These are phyloP conservation scores for Drosophila parvula DNA, from an alignment of 1,140 invertebrate genomes.

Conservation along the genomic window DNA sequence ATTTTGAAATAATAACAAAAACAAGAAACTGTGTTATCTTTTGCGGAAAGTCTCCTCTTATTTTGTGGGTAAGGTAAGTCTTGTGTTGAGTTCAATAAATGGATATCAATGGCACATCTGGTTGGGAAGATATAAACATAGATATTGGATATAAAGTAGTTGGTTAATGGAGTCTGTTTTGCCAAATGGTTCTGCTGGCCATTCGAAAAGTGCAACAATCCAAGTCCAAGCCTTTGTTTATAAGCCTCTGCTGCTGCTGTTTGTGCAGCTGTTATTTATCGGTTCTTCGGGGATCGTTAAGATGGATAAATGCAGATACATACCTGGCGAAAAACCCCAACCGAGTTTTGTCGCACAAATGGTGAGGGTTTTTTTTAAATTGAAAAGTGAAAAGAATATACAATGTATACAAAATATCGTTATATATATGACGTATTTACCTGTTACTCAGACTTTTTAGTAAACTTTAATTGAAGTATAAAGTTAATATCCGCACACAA, in stretches of 20 bases:
- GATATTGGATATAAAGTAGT: slow-evolving; percentile 5
- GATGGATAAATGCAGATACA: slow-evolving; percentile 18
- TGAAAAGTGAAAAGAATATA: too few species aligned
- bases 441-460: too few species aligned
- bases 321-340: slow-evolving; percentile 1
- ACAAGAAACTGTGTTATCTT: not conserved
- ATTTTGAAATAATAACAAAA: slow-evolving; percentile 71
- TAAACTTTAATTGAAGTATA: too few species aligned
- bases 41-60: not conserved
- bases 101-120: slow-evolving; percentile 23
- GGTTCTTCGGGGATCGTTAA: slow-evolving; percentile 19
- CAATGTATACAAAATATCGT: too few species aligned
- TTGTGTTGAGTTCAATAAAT: slow-evolving; percentile 2
- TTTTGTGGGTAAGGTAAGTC: not conserved
- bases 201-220: slow-evolving; percentile 58
- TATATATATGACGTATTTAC: too few species aligned
- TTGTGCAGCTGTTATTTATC: slow-evolving; percentile 62
- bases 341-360: not conserved
- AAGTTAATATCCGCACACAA: too few species aligned
- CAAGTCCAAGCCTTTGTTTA: slow-evolving; percentile 45
- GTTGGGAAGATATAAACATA: slow-evolving; percentile 5
- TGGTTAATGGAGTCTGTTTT: slow-evolving; percentile 65
- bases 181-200: slow-evolving; percentile 44
- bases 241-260: slow-evolving; percentile 28
- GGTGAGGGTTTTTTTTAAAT: too few species aligned